Evolutionary conservation across 2,797 vertebrate genomes (phyloP), one percentile per base, ranked within the genome.

Genomic region (Pitangus sulphuratus): DNA sequence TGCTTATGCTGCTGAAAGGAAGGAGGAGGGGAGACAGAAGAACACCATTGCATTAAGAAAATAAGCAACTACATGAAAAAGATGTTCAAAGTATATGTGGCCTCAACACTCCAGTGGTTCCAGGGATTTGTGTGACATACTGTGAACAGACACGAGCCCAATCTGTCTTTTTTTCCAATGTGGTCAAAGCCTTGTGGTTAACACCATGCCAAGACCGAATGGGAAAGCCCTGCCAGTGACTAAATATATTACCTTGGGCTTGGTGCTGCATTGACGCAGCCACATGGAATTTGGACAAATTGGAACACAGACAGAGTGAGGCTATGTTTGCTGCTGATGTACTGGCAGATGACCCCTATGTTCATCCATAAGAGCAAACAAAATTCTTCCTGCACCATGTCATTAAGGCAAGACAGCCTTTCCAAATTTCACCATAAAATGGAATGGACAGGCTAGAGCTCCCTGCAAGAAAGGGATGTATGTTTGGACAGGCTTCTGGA

Each of bases 1-100:
- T 91, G 81, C 90, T 96, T 87, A 70, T 90, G 74, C 62, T 94
- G 66, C 81, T 95, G 83, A 96, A 93, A 90, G 74, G 85, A 87
- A 95, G 94, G 90, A 94, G 89, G 93, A 94, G 86, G 91, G 70
- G 91, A 87, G 51, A 53, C 47, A 93, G 91, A 74, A 82, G 74
- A 93, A 84, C 31, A 84, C 31, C n/a, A 53, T 30, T 25, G 39
- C 88, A 33, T 79, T 86, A 91, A 93, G 79, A 76, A 97, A 94
- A 82, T 68, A 89, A 93, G 74, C 48, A 93, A 68, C 24, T 79
- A 24, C 28, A 84, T 2, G 1, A 47, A 87, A 87, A 94, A 33
- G 58, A 33, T 84, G 69, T 51, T 74, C 9, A 13, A 84, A 86
- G 77, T 76, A 40, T 74, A 84, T 91, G 35, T 3, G 3, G 58